Base-by-base conservation (phyloP, 2,888 invertebrate species). In the Tribolium freemani region DNA sequence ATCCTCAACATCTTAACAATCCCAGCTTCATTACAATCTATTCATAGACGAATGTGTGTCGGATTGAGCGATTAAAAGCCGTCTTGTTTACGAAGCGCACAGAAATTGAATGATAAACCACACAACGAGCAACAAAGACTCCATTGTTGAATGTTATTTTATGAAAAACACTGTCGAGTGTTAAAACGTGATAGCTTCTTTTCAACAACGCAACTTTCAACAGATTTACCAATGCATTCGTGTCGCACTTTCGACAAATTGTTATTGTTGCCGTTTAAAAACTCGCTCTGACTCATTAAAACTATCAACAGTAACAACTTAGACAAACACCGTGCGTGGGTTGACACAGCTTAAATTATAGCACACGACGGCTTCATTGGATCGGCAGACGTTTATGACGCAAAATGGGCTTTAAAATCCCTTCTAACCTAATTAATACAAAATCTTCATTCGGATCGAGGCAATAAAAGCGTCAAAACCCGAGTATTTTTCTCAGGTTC, bases 31-130 rank as follows among this genome's bases (percentile, higher is more conserved):
- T 63, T 63, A 63, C 63, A 50, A 63, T 48, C 63, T 63, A 63
- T 63, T 63, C 63, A 63, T 63, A 63, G 63, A 63, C 26, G 48
- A 63, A 63, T 63, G 50, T 63, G 63, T 63, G 63, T 51, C 63
- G 63, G 63, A 63, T 63, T 63, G 20, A 48, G 38, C 63, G 63
- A 63, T 63, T 63, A 63, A 63, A 63, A 46, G 63, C 63, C 50
- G 63, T 51, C 51, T 63, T 63, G 63, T 63, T 63, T 63, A 63
- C 63, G 50, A 63, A 26, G 30, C 57, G 10, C 20, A 16, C 50
- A 63, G 63, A 63, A 63, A 63, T 63, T 63, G 63, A 63, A 63
- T 63, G 63, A 63, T 63, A 63, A 60, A 63, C 48, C 31, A 48
- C 16, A 44, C 48, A 48, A 60, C 46, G 10, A 26, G 31, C 63